phyloP scores from a whole-genome alignment of 2,888 invertebrate genomes.

The Parasteatoda lunata region DNA sequence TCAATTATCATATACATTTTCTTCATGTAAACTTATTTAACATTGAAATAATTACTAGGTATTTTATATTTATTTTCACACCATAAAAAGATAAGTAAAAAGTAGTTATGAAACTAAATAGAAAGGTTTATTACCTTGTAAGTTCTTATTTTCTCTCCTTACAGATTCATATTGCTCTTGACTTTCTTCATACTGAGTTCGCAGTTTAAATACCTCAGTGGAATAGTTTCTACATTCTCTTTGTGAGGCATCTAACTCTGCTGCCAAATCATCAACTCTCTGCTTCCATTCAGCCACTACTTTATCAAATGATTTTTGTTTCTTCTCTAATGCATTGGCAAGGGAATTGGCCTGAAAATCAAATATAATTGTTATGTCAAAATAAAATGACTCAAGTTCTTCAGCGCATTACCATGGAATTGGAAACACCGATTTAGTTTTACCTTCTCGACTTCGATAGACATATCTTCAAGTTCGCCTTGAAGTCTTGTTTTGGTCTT shows the following conservation, averaged over 20 bases:
- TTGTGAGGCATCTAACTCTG: slow-evolving; percentile 98
- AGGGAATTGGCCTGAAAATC: slow-evolving; percentile 84
- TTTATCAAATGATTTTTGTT: slow-evolving; percentile 99
- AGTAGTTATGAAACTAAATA: neutral
- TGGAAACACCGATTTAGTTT: neutral
- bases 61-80: no score
- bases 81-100: neutral
- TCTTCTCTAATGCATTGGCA: slow-evolving; percentile 98
- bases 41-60: no score
- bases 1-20: no score
- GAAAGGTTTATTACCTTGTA: slow-evolving; percentile 78
- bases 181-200: slow-evolving; percentile 95
- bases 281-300: slow-evolving; percentile 99
- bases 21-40: no score
- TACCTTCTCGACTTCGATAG: slow-evolving; percentile 76
- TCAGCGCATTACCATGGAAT: neutral
- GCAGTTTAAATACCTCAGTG: slow-evolving; percentile 99
- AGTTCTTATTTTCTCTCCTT: slow-evolving; percentile 99
- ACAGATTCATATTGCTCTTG: slow-evolving; percentile 98
- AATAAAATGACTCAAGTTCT: neutral
- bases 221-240: slow-evolving; percentile 99
- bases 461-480: slow-evolving; percentile 78
- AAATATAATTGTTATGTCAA: neutral
- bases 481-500: slow-evolving; percentile 77
- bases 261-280: slow-evolving; percentile 96